Evolutionary conservation across 1,140 invertebrate genomes (phyloP).

Genomic region (Trichogramma pretiosum): DNA sequence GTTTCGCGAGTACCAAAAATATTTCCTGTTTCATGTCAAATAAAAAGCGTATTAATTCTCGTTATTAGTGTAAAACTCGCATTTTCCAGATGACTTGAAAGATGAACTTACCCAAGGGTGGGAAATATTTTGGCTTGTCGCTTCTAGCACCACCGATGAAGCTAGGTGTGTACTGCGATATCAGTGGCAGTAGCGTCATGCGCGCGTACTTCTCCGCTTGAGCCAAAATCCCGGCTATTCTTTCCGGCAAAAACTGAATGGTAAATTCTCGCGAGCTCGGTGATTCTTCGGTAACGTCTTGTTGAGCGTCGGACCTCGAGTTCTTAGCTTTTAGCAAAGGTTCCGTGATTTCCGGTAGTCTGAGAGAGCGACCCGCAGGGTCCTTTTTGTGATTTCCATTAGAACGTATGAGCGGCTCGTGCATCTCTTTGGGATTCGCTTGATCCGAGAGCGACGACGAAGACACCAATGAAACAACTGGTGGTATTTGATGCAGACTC

Average conservation of each 20-base stretch:
- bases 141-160: conserved; percentile 32
- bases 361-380: conserved; percentile 40
- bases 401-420: not conserved
- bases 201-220: conserved; percentile 72
- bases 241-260: conserved; percentile 68
- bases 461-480: not conserved
- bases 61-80: no score
- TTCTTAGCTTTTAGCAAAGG: conserved; percentile 58
- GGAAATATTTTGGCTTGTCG: conserved; percentile 40
- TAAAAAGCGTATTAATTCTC: no score
- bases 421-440: not conserved
- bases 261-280: conserved; percentile 47
- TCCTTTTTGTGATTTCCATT: conserved; percentile 36
- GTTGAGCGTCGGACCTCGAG: conserved; percentile 32
- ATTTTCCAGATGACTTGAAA: no score
- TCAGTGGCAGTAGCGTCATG: conserved; percentile 62
- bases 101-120: conserved; percentile 30
- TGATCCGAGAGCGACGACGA: not conserved
- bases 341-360: conserved; percentile 58
- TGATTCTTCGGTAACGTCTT: conserved; percentile 29
- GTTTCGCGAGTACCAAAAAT: conserved; percentile 7
- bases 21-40: no score
- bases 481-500: conserved; percentile 19
- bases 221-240: conserved; percentile 65
- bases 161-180: conserved; percentile 65